These are phyloP conservation scores for Lobophora halterata DNA, from an alignment of 2,888 invertebrate genomes.

Conservation along the genomic window DNA sequence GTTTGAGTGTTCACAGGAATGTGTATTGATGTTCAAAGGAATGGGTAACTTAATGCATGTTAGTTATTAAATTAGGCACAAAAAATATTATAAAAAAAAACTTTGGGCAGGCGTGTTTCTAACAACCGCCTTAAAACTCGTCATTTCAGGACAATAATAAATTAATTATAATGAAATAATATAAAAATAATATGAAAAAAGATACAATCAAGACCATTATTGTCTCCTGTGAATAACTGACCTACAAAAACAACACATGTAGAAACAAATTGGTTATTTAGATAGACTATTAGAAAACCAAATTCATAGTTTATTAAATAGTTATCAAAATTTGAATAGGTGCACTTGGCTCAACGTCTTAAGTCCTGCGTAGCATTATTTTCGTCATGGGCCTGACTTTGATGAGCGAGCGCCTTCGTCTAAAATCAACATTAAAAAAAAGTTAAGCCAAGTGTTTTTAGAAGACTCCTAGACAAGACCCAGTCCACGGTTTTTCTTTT, in stretches of 20 bases:
- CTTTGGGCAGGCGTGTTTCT: too few species aligned
- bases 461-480: constrained; percentile 32
- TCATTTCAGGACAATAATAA: too few species aligned
- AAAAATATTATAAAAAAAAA: too few species aligned
- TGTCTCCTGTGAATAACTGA: constrained; percentile 75
- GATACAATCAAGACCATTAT: constrained; percentile 36
- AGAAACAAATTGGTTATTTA: constrained; percentile 10
- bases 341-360: constrained; percentile 4
- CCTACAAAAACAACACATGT: constrained; percentile 29
- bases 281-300: constrained; percentile 14
- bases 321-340: constrained; percentile 8
- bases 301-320: constrained; percentile 4
- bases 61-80: constrained; percentile 33
- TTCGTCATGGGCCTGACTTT: too few species aligned
- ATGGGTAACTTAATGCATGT: constrained; percentile 63
- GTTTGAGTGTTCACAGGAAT: constrained; percentile 76
- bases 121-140: too few species aligned
- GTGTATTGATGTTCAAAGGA: constrained; percentile 70
- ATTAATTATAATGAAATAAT: too few species aligned
- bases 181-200: constrained; percentile 30
- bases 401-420: too few species aligned
- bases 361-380: too few species aligned
- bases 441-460: constrained; percentile 7
- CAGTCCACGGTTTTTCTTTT: constrained; percentile 55
- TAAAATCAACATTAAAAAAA: too few species aligned